Evolutionary conservation across 2,888 invertebrate genomes (phyloP).

Genomic region (Aethes cnicana): DNA sequence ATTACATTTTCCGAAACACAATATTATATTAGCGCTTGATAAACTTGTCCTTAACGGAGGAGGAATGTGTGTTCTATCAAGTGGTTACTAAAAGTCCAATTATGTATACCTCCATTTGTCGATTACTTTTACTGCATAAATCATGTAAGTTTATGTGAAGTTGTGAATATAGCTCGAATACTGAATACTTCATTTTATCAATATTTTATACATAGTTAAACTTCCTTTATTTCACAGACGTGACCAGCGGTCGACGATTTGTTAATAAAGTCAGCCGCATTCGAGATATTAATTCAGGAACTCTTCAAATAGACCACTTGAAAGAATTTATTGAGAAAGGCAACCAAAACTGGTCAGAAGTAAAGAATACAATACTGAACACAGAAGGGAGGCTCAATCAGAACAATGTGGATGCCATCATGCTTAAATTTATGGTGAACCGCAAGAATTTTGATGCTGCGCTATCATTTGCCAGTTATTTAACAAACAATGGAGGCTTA

Average conservation of each 20-base stretch:
- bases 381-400: slow-evolving; percentile 60
- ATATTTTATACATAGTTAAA: too few species aligned
- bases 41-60: too few species aligned
- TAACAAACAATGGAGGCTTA: slow-evolving; percentile 71
- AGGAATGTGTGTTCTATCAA: too few species aligned
- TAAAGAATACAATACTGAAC: slow-evolving; percentile 67
- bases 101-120: slow-evolving; percentile 39
- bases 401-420: slow-evolving; percentile 83
- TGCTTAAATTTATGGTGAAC: slow-evolving; percentile 78
- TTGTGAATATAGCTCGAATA: too few species aligned
- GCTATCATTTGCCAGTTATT: slow-evolving; percentile 81
- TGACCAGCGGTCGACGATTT: slow-evolving; percentile 31
- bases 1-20: too few species aligned
- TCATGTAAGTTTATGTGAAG: slow-evolving; percentile 45
- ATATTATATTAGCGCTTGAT: too few species aligned
- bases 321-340: slow-evolving; percentile 46
- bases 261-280: slow-evolving; percentile 32
- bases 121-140: slow-evolving; percentile 33
- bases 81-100: too few species aligned
- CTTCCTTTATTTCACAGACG: slow-evolving; percentile 30
- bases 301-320: slow-evolving; percentile 58
- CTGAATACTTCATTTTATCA: too few species aligned
- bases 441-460: slow-evolving; percentile 73
- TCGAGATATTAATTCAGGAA: slow-evolving; percentile 11
- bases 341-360: slow-evolving; percentile 58